Conservation (phyloP, 2,797 vertebrate species). For the Paedocypris micromegethes region DNA sequence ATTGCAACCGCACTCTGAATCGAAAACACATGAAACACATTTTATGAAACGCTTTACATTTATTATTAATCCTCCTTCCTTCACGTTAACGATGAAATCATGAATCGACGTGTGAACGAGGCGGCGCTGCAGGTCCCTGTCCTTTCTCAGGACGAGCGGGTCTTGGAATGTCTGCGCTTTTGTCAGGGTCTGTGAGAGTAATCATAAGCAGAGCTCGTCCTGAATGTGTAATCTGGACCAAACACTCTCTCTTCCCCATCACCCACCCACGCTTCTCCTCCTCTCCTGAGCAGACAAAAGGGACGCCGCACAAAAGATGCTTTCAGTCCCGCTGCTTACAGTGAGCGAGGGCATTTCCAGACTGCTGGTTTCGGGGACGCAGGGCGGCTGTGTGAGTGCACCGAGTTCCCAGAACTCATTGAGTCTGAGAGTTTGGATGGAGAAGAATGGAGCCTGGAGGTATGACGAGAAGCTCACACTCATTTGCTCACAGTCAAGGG, state of each 20-base stretch:
- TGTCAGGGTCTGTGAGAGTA: slow-evolving; percentile 46
- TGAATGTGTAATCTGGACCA: slow-evolving; percentile 51
- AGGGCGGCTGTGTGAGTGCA: slow-evolving; percentile 3
- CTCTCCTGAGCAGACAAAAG: slow-evolving; percentile 36
- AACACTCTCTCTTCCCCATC: slow-evolving; percentile 31
- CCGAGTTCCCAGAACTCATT: slow-evolving; percentile 18
- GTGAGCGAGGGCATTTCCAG: slow-evolving; percentile 35
- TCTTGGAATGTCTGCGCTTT: slow-evolving; percentile 49
- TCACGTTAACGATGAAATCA: not conserved
- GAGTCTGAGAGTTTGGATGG: slow-evolving; percentile 14
- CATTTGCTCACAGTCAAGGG: too few species aligned
- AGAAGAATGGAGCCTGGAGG: not conserved
- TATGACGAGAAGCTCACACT: not conserved
- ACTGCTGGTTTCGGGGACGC: slow-evolving; percentile 18
- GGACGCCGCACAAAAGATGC: slow-evolving; percentile 41
- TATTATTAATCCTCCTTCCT: not conserved
- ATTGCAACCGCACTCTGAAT: too few species aligned
- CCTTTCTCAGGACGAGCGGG: slow-evolving; percentile 22
- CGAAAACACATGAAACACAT: not conserved
- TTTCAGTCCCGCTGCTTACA: slow-evolving; percentile 41
- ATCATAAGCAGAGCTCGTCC: slow-evolving; percentile 52
- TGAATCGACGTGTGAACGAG: slow-evolving; percentile 34
- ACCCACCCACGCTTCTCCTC: slow-evolving; percentile 14
- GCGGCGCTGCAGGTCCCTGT: slow-evolving; percentile 24
- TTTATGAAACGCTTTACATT: not conserved